Evolutionary conservation across 2,113 vertebrate genomes (phyloP).

Genomic region (Malurus melanocephalus): DNA sequence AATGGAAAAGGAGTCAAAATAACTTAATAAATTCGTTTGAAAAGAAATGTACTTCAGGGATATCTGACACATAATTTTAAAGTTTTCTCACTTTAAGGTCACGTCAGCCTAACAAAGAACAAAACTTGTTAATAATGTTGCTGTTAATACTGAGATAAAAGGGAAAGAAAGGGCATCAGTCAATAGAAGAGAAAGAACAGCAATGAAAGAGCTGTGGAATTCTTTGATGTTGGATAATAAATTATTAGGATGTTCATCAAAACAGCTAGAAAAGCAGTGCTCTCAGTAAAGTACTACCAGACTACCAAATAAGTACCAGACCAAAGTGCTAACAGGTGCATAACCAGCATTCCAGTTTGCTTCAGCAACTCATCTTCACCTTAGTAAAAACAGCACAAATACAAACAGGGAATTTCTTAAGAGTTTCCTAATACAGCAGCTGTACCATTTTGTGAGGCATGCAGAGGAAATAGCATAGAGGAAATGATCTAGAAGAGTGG

Average conservation of each 20-base stretch:
- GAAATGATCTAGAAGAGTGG: neutral
- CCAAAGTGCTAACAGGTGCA: conserved; percentile 29
- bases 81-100: neutral
- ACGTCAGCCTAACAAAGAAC: neutral
- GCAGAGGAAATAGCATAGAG: neutral
- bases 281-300: conserved; percentile 32
- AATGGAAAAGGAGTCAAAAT: neutral
- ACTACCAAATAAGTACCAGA: conserved; percentile 3
- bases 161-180: neutral
- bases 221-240: conserved; percentile 21
- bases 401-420: neutral
- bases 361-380: neutral
- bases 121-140: neutral
- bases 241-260: conserved; percentile 1
- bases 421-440: neutral
- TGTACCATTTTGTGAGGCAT: neutral
- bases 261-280: neutral
- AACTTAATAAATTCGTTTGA: neutral
- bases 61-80: neutral
- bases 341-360: neutral
- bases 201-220: neutral
- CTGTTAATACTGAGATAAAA: neutral
- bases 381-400: neutral
- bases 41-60: neutral
- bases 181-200: neutral